phyloP scores from a whole-genome alignment of 2,797 vertebrate species.

The Microcaecilia unicolor region DNA sequence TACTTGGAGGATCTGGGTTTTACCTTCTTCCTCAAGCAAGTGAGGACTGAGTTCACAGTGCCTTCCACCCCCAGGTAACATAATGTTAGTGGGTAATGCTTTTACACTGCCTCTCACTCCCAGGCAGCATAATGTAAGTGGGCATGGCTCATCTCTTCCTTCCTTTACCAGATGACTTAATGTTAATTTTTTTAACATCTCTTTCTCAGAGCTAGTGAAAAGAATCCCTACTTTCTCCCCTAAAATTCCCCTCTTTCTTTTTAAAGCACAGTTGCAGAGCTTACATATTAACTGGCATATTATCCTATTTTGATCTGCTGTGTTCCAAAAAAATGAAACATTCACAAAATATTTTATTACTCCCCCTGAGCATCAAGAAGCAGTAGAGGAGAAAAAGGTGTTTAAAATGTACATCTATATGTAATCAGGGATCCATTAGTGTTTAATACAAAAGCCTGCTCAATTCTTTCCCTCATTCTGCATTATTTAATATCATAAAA shows the following conservation, averaged over 20 bases:
- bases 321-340: slow-evolving; percentile 37
- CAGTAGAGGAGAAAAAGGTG: slow-evolving; percentile 2
- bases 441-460: slow-evolving; percentile 36
- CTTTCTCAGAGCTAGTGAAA: slow-evolving; percentile 15
- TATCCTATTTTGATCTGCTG: slow-evolving; percentile 33
- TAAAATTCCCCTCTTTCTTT: no score
- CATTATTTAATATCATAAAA: slow-evolving; percentile 32
- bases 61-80: no score
- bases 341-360: slow-evolving; percentile 39
- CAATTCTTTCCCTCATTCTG: slow-evolving; percentile 17
- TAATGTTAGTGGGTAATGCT: no score
- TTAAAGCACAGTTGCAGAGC: slow-evolving; percentile 23
- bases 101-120: no score
- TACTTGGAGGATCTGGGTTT: no score
- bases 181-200: slow-evolving; percentile 13
- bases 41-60: no score
- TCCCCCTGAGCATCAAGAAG: slow-evolving; percentile 27
- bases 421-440: slow-evolving; percentile 24
- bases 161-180: no score
- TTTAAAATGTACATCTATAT: slow-evolving; percentile 30
- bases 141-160: no score
- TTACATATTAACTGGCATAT: slow-evolving; percentile 36
- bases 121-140: no score
- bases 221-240: no score
- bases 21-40: no score